Percentiles rank a stretch among this genome's conserved stretches.
Conservation (phyloP, 1,140 invertebrate species). For the Eupristina koningsbergeri region DNA sequence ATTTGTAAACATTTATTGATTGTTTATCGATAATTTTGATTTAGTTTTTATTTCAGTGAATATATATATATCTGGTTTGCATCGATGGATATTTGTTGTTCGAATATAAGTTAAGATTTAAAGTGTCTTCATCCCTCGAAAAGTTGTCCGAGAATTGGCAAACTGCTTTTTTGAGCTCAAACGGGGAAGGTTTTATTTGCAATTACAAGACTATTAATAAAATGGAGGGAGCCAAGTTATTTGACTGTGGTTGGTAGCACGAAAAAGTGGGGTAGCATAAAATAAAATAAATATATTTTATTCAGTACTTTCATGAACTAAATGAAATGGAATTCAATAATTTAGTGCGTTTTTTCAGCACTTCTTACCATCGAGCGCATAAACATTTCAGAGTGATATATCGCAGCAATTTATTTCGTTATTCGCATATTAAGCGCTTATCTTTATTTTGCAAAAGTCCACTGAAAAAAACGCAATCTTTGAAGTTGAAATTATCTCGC, state of each 20-base stretch:
- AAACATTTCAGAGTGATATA: slow-evolving; percentile 45
- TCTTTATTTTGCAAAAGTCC: slow-evolving; percentile 26
- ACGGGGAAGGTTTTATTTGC: too few relatives aligned
- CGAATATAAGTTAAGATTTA: too few relatives aligned
- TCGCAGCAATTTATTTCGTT: slow-evolving; percentile 39
- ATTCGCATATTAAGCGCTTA: slow-evolving; percentile 32
- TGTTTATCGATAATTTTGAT: too few relatives aligned
- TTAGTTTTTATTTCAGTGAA: too few relatives aligned
- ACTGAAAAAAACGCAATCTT: slow-evolving; percentile 31
- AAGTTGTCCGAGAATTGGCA: too few relatives aligned
- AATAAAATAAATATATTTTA: too few relatives aligned
- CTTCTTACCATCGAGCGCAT: slow-evolving; percentile 14
- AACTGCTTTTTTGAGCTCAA: too few relatives aligned
- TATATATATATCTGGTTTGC: too few relatives aligned
- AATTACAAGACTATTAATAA: neutral
- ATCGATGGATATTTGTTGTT: too few relatives aligned
- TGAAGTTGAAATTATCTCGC: slow-evolving; percentile 39
- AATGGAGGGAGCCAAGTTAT: neutral
- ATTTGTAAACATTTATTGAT: too few relatives aligned
- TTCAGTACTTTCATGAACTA: neutral
- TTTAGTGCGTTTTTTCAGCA: slow-evolving; percentile 27
- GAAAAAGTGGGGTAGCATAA: neutral
- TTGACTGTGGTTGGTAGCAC: neutral
- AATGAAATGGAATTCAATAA: slow-evolving; percentile 37
- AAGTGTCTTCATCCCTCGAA: too few relatives aligned